Base-by-base conservation (phyloP, 2,888 invertebrate genomes). In the Elegia similella region DNA sequence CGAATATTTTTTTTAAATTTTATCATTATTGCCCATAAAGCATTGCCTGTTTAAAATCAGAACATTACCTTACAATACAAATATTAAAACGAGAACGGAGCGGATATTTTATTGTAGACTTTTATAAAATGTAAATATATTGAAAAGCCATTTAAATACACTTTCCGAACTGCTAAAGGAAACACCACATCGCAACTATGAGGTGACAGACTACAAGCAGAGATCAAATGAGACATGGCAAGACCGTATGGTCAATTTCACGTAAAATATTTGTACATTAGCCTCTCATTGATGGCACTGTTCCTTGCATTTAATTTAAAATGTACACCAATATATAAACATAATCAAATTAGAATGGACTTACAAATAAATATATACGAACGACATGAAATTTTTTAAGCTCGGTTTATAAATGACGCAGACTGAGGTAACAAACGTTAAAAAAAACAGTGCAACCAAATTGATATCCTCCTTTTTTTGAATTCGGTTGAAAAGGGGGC, bases 191-290 rank as follows among this genome's bases (percentile, higher is more conserved):
- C 66, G 65, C 73, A 74, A 68, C 65, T 32, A 63, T 67, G 65
- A 72, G 70, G 63, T 68, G 70, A 69, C 71, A 73, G 69, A 84
- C 84, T 86, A 86, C 80, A 72, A 83, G 86, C 84, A 83, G 86
- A 89, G 86, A 88, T 87, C 85, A 87, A 86, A 84, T 82, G 66
- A 82, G 80, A 84, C 83, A 84, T 87, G 88, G 86, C 87, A 82
- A 82, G 82, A 86, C 84, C 82, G 46, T 34, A 60, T 66, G 81
- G 84, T 82, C 82, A 72, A 66, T 73, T 75, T 75, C 65, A 75
- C 64, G 73, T 72, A 77, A 78, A 66, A 76, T 68, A 73, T 77
- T 89, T 88, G 85, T 88, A 89, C 86, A 84, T 84, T 82, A 88
- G 85, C 87, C 86, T 88, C 86, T 76, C 69, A 72, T 75, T 78